Conservation (phyloP, 2,888 invertebrate species). For the Agrochola circellaris region DNA sequence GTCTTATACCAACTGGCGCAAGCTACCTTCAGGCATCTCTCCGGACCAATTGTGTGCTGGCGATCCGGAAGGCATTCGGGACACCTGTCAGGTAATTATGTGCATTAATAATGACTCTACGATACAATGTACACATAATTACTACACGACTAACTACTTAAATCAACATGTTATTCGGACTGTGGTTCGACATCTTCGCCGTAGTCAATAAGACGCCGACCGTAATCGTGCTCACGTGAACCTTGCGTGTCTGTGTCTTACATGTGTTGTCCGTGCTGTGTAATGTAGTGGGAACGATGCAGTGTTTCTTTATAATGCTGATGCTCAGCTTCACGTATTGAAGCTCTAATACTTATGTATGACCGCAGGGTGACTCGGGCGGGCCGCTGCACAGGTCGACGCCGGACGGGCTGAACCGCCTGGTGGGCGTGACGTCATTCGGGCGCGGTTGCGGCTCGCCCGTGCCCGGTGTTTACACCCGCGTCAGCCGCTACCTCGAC, state of each 20-base stretch:
- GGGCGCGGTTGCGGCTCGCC: conserved; percentile 85
- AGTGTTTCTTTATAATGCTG: background rate
- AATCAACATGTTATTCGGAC: background rate
- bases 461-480: conserved; percentile 86
- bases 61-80: conserved; percentile 79
- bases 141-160: background rate
- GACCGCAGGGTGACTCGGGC: conserved; percentile 86
- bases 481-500: conserved; percentile 82
- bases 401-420: conserved; percentile 74
- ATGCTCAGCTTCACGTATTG: background rate
- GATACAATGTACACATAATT: background rate
- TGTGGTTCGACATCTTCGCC: background rate
- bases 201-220: background rate
- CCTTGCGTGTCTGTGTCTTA: background rate
- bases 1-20: conserved; percentile 79
- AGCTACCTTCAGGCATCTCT: conserved; percentile 80
- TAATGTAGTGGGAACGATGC: background rate
- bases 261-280: background rate
- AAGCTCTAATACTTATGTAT: background rate
- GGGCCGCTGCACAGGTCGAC: conserved; percentile 81
- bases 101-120: background rate
- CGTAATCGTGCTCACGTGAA: background rate
- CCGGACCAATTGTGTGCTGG: conserved; percentile 84
- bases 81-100: conserved; percentile 82
- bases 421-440: conserved; percentile 88